phyloP scores from a whole-genome alignment of 2,113 vertebrate species.

The Pimephales promelas region DNA sequence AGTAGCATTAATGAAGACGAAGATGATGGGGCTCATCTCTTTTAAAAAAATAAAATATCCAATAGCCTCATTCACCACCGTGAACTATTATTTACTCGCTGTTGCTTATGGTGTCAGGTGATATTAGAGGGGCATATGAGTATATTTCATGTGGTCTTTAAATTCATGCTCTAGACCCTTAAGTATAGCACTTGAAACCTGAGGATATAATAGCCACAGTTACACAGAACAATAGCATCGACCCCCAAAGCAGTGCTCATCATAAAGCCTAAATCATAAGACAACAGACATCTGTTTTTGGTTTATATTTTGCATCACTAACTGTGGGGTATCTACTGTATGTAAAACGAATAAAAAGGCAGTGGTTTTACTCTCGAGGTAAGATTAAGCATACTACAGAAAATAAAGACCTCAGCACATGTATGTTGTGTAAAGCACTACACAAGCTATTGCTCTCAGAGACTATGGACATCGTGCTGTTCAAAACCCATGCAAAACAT shows the following conservation, averaged over 20 bases:
- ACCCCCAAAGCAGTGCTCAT: slow-evolving; percentile 10
- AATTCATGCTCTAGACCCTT: neutral
- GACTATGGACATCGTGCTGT: slow-evolving; percentile 66
- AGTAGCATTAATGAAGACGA: no score
- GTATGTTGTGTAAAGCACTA: slow-evolving; percentile 36
- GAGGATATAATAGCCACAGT: slow-evolving; percentile 68
- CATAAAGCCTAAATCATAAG: neutral
- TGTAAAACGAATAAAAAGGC: neutral
- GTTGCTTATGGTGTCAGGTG: neutral
- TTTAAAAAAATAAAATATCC: no score
- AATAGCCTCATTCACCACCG: neutral
- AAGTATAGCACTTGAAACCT: slow-evolving; percentile 66
- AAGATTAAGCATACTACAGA: neutral
- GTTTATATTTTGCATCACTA: neutral
- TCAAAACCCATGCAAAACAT: slow-evolving; percentile 68
- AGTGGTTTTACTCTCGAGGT: slow-evolving; percentile 19
- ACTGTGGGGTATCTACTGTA: no score
- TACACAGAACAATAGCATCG: slow-evolving; percentile 41
- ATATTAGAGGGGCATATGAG: no score
- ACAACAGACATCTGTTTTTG: slow-evolving; percentile 3
- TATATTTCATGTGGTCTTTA: slow-evolving; percentile 23
- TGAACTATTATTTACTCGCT: neutral
- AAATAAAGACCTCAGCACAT: slow-evolving; percentile 12
- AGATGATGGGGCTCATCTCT: no score
- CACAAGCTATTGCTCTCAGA: slow-evolving; percentile 42